Base-by-base conservation (phyloP, 2,113 vertebrate genomes). In the Nipponia nippon region DNA sequence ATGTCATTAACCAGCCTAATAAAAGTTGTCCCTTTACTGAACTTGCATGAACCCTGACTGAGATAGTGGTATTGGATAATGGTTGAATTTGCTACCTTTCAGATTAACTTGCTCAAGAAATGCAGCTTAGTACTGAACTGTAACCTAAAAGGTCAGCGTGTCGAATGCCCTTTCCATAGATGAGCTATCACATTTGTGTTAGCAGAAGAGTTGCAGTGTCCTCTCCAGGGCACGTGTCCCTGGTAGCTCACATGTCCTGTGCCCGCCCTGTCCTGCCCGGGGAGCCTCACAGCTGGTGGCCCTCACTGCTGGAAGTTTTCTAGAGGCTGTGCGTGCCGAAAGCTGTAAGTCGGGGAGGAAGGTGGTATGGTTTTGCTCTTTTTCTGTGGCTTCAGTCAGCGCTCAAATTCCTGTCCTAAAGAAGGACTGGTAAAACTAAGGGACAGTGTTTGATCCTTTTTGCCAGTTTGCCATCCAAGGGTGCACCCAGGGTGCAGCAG, bases 1-100 rank as follows among this genome's bases (percentile, higher is more conserved):
- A 36, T 80, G 47, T 92, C 52, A 90, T 95, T 90, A 92, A 84
- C 55, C 32, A 75, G 36, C 11, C 16, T 58, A 83, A 91, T 87
- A 94, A 50, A 93, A 95, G 40, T 83, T 87, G 46, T 83, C 70
- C 55, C 26, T 73, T 80, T 70, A 63, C 46, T 94, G 93, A 95
- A 87, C 89, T 85, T 89, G 26, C 1, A 1, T 86, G 87, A 89
- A 85, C 93, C 29, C 66, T 77, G 75, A 62, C 77, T 69, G 42
- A 95, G 73, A 62, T 16, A 62, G 49, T 11, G 25, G 16, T 69
- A 23, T 71, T 70, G 58, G 81, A 42, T 91, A 82, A 69, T 46
- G 73, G 26, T 73, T 89, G 81, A 85, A 87, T 89, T 91, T 87
- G 34, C 38, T 70, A 2, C n/a, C 46, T 94, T 93, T 72, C 49